phyloP scores from a whole-genome alignment of 2,888 invertebrate genomes.

The Drosophila recens region DNA sequence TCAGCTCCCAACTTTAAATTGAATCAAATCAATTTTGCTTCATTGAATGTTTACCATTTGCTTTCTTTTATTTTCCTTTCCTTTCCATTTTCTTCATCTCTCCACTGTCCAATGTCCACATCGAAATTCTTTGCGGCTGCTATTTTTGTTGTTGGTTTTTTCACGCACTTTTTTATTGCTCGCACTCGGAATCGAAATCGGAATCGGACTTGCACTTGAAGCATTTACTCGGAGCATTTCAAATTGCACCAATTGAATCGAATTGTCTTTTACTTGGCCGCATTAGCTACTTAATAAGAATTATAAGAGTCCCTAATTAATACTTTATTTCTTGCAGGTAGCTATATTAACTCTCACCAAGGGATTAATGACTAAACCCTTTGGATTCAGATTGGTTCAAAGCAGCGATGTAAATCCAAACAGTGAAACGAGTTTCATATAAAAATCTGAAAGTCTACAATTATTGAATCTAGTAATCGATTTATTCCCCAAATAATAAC shows the following conservation, averaged over 20 bases:
- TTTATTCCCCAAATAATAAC: too few relatives aligned
- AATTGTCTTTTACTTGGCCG: not conserved
- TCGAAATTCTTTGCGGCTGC: constrained; percentile 7
- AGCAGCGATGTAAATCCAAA: too few relatives aligned
- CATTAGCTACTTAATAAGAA: too few relatives aligned
- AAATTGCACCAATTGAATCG: not conserved
- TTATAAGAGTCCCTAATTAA: too few relatives aligned
- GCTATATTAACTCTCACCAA: too few relatives aligned
- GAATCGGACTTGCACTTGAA: not conserved
- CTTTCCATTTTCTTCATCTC: not conserved
- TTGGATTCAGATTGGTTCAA: too few relatives aligned
- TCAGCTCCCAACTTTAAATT: constrained; percentile 66
- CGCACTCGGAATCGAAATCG: constrained; percentile 15
- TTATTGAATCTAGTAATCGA: too few relatives aligned
- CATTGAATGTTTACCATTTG: constrained; percentile 74
- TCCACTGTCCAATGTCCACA: not conserved
- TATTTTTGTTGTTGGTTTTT: constrained; percentile 17
- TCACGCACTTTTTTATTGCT: constrained; percentile 51
- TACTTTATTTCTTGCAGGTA: too few relatives aligned
- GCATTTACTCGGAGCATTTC: not conserved
- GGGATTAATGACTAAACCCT: too few relatives aligned
- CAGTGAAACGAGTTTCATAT: too few relatives aligned
- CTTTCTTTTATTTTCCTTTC: constrained; percentile 18
- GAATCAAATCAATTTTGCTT: constrained; percentile 79
- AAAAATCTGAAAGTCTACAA: too few relatives aligned